A percentile compares a stretch with the other conserved stretches of the same genome.
Conservation (phyloP, 2,888 invertebrate genomes). For the Spatulosminthurus flaviceps region DNA sequence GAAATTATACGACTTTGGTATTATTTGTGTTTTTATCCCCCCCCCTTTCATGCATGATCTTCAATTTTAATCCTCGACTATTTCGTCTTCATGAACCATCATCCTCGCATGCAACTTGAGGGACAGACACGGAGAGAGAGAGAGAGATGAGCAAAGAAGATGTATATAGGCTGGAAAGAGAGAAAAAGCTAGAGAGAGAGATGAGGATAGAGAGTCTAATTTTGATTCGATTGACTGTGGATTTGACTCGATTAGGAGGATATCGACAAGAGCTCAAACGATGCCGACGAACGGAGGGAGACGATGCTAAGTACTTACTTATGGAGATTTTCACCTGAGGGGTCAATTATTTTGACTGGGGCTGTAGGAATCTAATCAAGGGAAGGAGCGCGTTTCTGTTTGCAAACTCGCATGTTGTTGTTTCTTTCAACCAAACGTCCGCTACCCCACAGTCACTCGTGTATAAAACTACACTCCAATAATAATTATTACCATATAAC, state of each 20-base stretch:
- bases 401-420: conserved; percentile 24
- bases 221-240: conserved; percentile 61
- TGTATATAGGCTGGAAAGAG: neutral
- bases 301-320: conserved; percentile 60
- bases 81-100: too few relatives aligned
- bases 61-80: neutral
- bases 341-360: conserved; percentile 63
- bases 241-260: conserved; percentile 61
- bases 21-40: conserved; percentile 19
- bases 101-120: conserved; percentile 19
- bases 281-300: conserved; percentile 55
- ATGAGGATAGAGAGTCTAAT: conserved; percentile 48
- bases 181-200: conserved; percentile 27
- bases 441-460: conserved; percentile 30
- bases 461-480: too few relatives aligned
- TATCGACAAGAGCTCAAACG: conserved; percentile 59
- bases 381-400: conserved; percentile 41
- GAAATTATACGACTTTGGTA: conserved; percentile 2
- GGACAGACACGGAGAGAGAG: conserved; percentile 24
- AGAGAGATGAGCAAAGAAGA: neutral
- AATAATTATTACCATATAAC: neutral
- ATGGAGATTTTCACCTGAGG: conserved; percentile 60
- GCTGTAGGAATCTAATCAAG: conserved; percentile 62
- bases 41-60: conserved; percentile 19
- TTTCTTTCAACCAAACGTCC: conserved; percentile 27